Evolutionary conservation across 2,888 invertebrate genomes (phyloP).

Genomic region (Boloria selene): DNA sequence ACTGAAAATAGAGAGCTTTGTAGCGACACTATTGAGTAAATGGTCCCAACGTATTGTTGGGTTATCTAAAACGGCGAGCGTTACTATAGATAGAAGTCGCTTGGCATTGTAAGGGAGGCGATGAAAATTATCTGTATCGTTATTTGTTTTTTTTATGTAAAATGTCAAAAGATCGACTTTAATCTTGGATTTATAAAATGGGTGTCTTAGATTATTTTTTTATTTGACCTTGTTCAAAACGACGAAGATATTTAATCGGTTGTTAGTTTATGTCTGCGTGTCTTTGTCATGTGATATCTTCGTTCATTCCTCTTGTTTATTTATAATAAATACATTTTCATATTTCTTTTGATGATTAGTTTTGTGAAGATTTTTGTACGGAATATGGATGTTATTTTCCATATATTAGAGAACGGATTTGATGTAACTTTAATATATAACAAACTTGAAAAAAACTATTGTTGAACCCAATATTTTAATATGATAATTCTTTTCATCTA

Average conservation of each 20-base stretch:
- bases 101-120: slow-evolving; percentile 28
- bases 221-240: background rate
- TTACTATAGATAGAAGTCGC: slow-evolving; percentile 35
- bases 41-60: slow-evolving; percentile 67
- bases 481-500: background rate
- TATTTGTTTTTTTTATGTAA: slow-evolving; percentile 9
- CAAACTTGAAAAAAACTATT: too few species aligned
- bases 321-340: too few species aligned
- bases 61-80: slow-evolving; percentile 65
- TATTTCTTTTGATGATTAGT: too few species aligned
- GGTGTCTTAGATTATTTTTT: background rate
- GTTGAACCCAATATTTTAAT: too few species aligned
- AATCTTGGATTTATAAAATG: background rate
- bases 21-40: slow-evolving; percentile 63
- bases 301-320: too few species aligned
- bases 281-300: too few species aligned
- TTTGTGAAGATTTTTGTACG: too few species aligned
- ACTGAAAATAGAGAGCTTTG: slow-evolving; percentile 39
- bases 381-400: too few species aligned
- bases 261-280: too few species aligned
- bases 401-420: too few species aligned
- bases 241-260: too few species aligned
- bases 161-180: slow-evolving; percentile 1
- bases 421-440: too few species aligned
- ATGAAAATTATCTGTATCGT: slow-evolving; percentile 34